Base-by-base conservation (phyloP, 2,888 invertebrate genomes). In the Notocelia uddmanniana region DNA sequence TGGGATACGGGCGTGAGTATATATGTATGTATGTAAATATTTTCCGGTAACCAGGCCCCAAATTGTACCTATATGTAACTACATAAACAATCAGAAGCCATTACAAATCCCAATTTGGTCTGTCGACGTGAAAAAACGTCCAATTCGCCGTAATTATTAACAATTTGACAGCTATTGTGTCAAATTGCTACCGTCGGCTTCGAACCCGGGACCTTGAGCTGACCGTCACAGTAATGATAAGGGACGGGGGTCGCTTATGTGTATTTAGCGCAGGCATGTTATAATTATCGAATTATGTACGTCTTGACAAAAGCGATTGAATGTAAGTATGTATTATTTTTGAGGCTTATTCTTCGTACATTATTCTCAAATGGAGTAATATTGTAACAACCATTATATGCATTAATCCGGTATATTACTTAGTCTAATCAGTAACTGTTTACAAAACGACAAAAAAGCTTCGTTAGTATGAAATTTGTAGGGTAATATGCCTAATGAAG, bases 201-300 rank as follows among this genome's bases (percentile, higher is more conserved):
- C 76, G 80, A 81, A 81, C 77, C 74, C 10, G 31, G 67, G 80
- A 81, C 87, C 86, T 87, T 86, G 85, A 78, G 73, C 68, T 75
- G 79, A 79, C 81, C 81, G 50, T 58, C 48, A 23, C 59, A 13
- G 59, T 54, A 71, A 67, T 45, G 45, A 63, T 21, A 15, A 50
- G 55, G 64, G 58, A 52, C 34, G 54, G 31, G 55, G 26, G 26
- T 23, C 55, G 11, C 62, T n/a, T 37, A 21, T 64, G 31, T 50
- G 52, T 54, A n/a, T 54, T 54, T 64, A 64, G 10, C 37, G 21
- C 21, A 31, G 37, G 55, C 34, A 69, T 50, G 50, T 57, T 45
- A 19, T 63, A 37, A 50, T 69, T 69, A 57, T 13, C 34, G 21
- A 63, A 66, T 64, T 54, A 50, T 59, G 15, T 60, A 21, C 11